phyloP scores from a whole-genome alignment of 2,113 vertebrate species.

The Phaethon lepturus region DNA sequence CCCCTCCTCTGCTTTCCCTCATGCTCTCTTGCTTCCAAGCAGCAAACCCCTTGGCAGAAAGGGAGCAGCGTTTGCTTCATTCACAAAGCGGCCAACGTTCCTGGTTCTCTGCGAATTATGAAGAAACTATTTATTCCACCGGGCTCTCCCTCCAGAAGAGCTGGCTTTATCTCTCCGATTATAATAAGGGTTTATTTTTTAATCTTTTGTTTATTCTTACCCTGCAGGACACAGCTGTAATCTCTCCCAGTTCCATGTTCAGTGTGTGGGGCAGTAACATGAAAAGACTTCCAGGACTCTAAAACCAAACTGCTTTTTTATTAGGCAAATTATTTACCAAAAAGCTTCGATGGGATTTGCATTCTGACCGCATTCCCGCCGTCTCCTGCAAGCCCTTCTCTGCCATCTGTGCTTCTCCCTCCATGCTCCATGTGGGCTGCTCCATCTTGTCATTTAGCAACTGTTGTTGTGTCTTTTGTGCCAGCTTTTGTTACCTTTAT shows the following conservation, averaged over 20 bases:
- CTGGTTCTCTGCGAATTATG: neutral
- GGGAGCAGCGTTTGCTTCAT: neutral
- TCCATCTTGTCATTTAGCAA: slow-evolving; percentile 56
- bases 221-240: neutral
- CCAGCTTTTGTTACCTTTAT: slow-evolving; percentile 46
- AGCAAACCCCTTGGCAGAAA: neutral
- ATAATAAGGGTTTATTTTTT: neutral
- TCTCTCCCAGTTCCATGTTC: neutral
- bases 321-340: neutral
- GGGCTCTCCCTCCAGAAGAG: neutral
- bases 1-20: too few species aligned
- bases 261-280: neutral
- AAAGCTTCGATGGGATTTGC: neutral
- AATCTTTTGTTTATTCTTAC: neutral
- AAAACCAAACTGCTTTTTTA: neutral
- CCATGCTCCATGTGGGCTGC: slow-evolving; percentile 35
- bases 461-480: slow-evolving; percentile 19
- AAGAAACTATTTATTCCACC: neutral
- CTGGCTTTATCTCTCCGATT: neutral
- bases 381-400: slow-evolving; percentile 43
- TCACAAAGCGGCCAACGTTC: neutral
- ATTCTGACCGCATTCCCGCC: neutral
- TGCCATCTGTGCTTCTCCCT: slow-evolving; percentile 58
- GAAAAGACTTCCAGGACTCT: neutral
- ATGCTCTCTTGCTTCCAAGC: neutral